Evolutionary conservation across 2,888 invertebrate species (phyloP).

Genomic region (Phymatocera aterrima): DNA sequence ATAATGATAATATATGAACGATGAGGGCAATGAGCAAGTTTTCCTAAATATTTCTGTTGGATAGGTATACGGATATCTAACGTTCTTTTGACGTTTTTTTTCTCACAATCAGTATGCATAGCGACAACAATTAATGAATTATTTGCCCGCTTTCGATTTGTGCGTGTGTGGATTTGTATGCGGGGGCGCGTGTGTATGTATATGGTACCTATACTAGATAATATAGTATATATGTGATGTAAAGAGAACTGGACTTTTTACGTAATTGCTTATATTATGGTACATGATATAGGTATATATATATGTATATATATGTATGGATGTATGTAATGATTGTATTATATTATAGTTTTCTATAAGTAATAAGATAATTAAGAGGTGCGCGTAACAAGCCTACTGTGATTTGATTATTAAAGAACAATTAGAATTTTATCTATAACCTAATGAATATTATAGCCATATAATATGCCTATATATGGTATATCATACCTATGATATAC

Average conservation of each 20-base stretch:
- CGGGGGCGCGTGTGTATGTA: not conserved
- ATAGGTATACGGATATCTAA: constrained; percentile 30
- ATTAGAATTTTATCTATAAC: constrained; percentile 16
- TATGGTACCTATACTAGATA: not conserved
- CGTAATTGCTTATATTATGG: constrained; percentile 19
- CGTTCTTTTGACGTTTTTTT: constrained; percentile 20
- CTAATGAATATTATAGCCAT: not conserved
- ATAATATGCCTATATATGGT: too few species aligned
- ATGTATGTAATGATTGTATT: not conserved
- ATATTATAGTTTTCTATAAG: constrained; percentile 38
- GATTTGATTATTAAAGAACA: constrained; percentile 45
- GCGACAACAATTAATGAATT: too few species aligned
- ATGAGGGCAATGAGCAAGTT: not conserved
- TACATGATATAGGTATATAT: not conserved
- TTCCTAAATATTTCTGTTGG: constrained; percentile 14
- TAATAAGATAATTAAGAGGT: too few species aligned
- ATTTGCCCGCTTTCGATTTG: too few species aligned
- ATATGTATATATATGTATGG: not conserved
- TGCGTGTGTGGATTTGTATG: not conserved
- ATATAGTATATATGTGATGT: not conserved
- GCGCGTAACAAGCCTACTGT: constrained; percentile 45
- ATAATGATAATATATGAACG: not conserved
- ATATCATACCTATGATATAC: too few species aligned
- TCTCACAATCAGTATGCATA: not conserved
- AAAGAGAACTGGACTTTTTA: constrained; percentile 34